Base-by-base conservation (phyloP, 2,888 invertebrate species). In the Amblyjoppa proteus region DNA sequence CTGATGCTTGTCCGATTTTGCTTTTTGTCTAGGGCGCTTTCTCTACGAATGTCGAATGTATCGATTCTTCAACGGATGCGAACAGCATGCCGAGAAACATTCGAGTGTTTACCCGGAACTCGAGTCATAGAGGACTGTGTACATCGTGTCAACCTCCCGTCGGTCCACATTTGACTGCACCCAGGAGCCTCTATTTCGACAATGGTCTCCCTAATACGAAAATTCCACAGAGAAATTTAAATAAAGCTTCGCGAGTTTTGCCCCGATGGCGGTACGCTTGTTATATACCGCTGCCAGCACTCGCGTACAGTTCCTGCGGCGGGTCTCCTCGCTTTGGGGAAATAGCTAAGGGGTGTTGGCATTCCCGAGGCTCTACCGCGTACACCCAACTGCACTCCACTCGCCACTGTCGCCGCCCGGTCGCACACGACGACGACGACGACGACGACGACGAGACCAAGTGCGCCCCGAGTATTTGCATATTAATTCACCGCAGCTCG, bases 171-270 rank as follows among this genome's bases (percentile, higher is more conserved):
- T 25, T 11, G n/a, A 20, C 53, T 25, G 41, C 56, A 9, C 56
- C 20, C n/a, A 25, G 38, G 20, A 16, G 16, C 41, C 81, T 71
- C 64, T 73, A 13, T 69, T 69, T 7, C 74, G 83, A 88, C 87
- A 86, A 88, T 85, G 84, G 87, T 89, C 87, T 77, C 79, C 74
- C 88, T 90, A 90, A 91, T 90, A 89, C 88, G 90, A 89, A 92
- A 90, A 91, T 92, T 91, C 89, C 90, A 80, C 81, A 80, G 84
- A 88, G 90, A 90, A 92, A 92, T 93, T 91, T 91, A 90, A 93
- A 93, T 92, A 92, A 91, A 93, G 90, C 89, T 80, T 51, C 88
- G 86, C 87, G 84, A 89, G 89, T 90, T 90, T 87, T 85, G 88
- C 87, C 64, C 34, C 41, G 71, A 68, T 78, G 61, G 20, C n/a